Evolutionary conservation across 1,140 invertebrate species (phyloP), one percentile per base, ranked within the genome.

Genomic region (Vollenhovia emeryi): DNA sequence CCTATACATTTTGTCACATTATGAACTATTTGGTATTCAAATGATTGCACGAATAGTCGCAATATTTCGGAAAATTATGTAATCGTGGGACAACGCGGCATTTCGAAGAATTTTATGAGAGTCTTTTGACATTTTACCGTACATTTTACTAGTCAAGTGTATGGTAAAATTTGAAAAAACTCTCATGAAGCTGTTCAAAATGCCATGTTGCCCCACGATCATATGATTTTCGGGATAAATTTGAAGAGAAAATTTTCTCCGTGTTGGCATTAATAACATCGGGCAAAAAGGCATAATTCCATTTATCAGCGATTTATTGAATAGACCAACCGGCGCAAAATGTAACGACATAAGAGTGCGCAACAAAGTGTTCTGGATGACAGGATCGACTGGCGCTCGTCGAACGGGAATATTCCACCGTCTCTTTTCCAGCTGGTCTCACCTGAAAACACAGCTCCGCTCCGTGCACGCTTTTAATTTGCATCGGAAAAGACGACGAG

Each of bases 391-490:
- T 27, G 59, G 66, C 62, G 50, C 57, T 79, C 66, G 27, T 64
- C 59, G 82, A 87, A 84, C 68, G 55, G 86, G 76, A 86, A 68
- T 88, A 79, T 52, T 80, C 50, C 71, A 80, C n/a, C 60, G 55
- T 83, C 62, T 87, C 80, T 86, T 89, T 90, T 90, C 89, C 89
- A 66, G 76, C 50, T 89, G 84, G 86, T 62, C 88, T 86, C 86
- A 85, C 84, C 55, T 89, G 87, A 90, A 87, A 89, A 89, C 88
- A 75, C 73, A 86, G 79, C 78, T 59, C 15, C 4, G 59, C 30
- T 69, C 57, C 62, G 60, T 15, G 52, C 79, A 59, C 57, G 55
- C 60, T 79, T 79, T 60, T 75, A 84, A 79, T 75, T 89, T 75
- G 43, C 59, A 78, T 71, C 68, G 75, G 27, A 76, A 75, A 60